Percentiles rank a stretch among this genome's conserved stretches.
Conservation (phyloP, 1,140 invertebrate genomes). For the Musca vetustissima region DNA sequence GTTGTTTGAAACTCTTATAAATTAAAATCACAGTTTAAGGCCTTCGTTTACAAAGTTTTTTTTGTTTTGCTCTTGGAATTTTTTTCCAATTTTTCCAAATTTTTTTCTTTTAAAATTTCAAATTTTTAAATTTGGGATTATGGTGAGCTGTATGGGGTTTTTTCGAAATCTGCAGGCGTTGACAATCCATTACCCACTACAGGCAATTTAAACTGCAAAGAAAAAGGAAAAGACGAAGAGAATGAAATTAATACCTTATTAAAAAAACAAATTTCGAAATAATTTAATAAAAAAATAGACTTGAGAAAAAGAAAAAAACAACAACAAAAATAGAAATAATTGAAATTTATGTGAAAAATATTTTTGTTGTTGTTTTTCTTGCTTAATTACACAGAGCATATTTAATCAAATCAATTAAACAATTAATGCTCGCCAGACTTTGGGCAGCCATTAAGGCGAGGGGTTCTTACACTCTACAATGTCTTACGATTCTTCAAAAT, state of each 20-base stretch:
- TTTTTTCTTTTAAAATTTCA: not conserved
- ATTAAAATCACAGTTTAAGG: constrained; percentile 52
- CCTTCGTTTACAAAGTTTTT: constrained; percentile 35
- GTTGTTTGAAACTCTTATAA: constrained; percentile 22
- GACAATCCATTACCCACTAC: constrained; percentile 6
- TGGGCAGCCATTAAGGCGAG: too few relatives aligned
- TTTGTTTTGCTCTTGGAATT: not conserved
- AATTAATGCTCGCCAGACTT: not conserved
- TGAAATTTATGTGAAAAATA: constrained; percentile 26
- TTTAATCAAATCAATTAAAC: constrained; percentile 23
- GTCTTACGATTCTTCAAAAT: too few relatives aligned
- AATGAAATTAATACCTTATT: not conserved
- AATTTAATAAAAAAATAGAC: not conserved
- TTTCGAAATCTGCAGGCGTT: not conserved
- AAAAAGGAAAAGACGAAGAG: not conserved
- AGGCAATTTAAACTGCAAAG: constrained; percentile 11
- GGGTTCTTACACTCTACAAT: too few relatives aligned
- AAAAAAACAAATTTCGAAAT: too few relatives aligned
- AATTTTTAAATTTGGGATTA: not conserved
- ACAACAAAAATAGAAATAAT: too few relatives aligned
- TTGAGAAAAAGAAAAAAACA: constrained; percentile 4
- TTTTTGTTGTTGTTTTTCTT: not conserved
- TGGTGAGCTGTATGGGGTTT: not conserved
- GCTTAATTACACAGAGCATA: constrained; percentile 3
- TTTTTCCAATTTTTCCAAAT: not conserved